Evolutionary conservation across 23 tunicate species (phyloP), one percentile per base, ranked within the genome.

Genomic region (Clavelina lepadiformis): DNA sequence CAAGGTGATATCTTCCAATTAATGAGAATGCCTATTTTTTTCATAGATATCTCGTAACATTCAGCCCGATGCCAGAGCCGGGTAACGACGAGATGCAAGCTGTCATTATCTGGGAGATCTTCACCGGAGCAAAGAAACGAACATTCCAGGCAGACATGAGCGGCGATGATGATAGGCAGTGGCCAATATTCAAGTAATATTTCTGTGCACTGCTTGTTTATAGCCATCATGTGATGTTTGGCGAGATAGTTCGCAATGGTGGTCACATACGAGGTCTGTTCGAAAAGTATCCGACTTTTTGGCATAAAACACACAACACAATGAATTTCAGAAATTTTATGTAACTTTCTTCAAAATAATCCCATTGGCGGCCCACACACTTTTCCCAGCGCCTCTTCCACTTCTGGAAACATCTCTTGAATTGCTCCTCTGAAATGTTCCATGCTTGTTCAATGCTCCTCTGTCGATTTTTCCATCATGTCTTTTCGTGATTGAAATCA

Each of bases 111-210:
- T 78, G 94, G 96, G 96, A 87, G 15, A 68, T 87, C 0, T 87
- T 87, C 47, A 73, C 82, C n/a, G 96, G 96, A 5, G 31, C 35
- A 34, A 79, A 68, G 58, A 87, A 87, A 51, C 53, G 96, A n/a
- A 63, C 72, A 31, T 89, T 89, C 70, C 74, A 65, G 21, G 83
- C 85, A 23, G 83, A 89, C 37, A 81, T 89, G 97, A 70, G 89
- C 20, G 80, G 74, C 2, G 79, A 70, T 13, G 97, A 89, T 4
- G 89, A 89, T 57, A 63, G 83, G 21, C 83, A 75, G 59, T 89
- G 97, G 97, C 97, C 97, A 28, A 77, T 89, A 15, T 89, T 89
- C 68, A 89, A 89, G 97, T 89, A 68, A 32, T n/a, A n/a, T n/a
- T n/a, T n/a, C n/a, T n/a, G n/a, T n/a, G n/a, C n/a, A n/a, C n/a